Conservation (phyloP, 2,888 invertebrate genomes). For the Ophion obscuratus region DNA sequence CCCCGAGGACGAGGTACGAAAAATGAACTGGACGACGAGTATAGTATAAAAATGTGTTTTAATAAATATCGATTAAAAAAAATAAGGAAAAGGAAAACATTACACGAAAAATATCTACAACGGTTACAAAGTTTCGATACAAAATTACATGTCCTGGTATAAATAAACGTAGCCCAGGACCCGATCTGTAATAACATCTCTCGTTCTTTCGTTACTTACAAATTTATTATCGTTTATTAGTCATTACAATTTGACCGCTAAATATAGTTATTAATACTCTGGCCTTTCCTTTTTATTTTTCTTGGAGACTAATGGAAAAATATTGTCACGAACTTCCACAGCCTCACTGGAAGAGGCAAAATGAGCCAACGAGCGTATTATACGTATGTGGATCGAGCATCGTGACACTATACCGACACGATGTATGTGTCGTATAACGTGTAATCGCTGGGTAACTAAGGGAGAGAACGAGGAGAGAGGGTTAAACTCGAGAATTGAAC, state of each 20-base stretch:
- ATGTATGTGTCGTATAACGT: not conserved
- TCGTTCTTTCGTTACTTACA: slow-evolving; percentile 72
- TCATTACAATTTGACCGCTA: slow-evolving; percentile 64
- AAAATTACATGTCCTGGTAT: slow-evolving; percentile 80
- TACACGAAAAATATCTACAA: slow-evolving; percentile 81
- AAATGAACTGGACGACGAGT: slow-evolving; percentile 45
- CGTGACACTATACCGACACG: slow-evolving; percentile 1
- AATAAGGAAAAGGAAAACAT: slow-evolving; percentile 78
- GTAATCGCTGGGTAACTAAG: slow-evolving; percentile 49
- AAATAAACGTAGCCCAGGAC: slow-evolving; percentile 73
- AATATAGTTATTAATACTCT: slow-evolving; percentile 80
- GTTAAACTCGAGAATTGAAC: not conserved
- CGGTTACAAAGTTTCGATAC: slow-evolving; percentile 80
- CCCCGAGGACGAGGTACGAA: slow-evolving; percentile 21
- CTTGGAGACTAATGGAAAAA: slow-evolving; percentile 78
- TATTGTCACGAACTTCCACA: slow-evolving; percentile 75
- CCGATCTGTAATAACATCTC: slow-evolving; percentile 75
- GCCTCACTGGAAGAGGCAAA: slow-evolving; percentile 30
- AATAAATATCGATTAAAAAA: slow-evolving; percentile 82
- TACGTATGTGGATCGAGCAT: slow-evolving; percentile 47
- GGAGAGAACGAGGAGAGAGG: slow-evolving; percentile 7
- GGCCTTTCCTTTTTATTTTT: slow-evolving; percentile 55
- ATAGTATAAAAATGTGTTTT: slow-evolving; percentile 80
- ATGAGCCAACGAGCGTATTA: slow-evolving; percentile 69
- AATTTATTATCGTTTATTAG: slow-evolving; percentile 68